A percentile compares a stretch with the other conserved stretches of the same genome.
Evolutionary conservation across 2,797 vertebrate genomes (phyloP).

Genomic region (Vultur gryphus): DNA sequence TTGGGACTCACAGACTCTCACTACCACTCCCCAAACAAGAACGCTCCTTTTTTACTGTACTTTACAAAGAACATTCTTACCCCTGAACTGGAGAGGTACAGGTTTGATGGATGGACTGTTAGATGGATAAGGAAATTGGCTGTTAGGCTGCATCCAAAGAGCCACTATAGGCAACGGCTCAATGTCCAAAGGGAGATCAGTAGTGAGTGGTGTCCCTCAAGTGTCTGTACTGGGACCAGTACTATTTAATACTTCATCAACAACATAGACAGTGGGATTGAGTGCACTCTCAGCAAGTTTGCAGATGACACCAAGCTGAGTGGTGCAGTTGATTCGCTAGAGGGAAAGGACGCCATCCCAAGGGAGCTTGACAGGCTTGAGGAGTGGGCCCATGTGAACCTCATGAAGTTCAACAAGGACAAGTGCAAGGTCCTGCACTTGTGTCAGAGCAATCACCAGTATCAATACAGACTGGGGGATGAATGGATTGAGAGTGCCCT

Average conservation of each 20-base stretch:
- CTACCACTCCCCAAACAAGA: neutral
- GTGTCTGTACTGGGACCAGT: neutral
- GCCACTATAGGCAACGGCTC: neutral
- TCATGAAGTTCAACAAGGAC: neutral
- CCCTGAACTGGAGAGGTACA: accelerated
- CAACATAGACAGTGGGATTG: neutral
- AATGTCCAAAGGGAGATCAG: neutral
- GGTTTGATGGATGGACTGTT: neutral
- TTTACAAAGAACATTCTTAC: neutral
- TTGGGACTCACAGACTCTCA: neutral
- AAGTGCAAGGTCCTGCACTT: neutral
- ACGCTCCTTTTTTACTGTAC: neutral
- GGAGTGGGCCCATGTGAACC: neutral
- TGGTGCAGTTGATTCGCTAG: neutral
- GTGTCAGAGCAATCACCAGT: too few species aligned
- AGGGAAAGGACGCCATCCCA: neutral
- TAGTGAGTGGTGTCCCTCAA: neutral
- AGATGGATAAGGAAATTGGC: neutral
- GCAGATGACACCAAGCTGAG: neutral
- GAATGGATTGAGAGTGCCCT: too few species aligned
- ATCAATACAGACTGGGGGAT: too few species aligned
- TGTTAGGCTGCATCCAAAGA: neutral
- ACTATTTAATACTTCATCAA: neutral
- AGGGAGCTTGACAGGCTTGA: neutral
- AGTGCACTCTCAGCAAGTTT: neutral